These are phyloP conservation scores for Haemorhous mexicanus DNA, from an alignment of 2,113 vertebrate genomes.

Conservation along the genomic window DNA sequence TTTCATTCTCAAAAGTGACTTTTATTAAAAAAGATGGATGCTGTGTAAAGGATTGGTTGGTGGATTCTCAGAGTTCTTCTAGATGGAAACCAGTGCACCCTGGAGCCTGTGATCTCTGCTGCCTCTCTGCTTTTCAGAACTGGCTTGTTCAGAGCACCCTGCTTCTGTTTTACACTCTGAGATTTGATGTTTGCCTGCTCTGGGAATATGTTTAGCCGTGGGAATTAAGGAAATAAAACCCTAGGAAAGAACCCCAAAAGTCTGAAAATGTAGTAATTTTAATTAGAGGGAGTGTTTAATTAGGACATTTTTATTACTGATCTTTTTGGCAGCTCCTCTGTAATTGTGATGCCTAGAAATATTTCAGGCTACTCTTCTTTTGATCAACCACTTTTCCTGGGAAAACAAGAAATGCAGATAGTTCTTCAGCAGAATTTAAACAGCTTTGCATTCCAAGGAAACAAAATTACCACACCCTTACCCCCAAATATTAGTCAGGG, in stretches of 20 bases:
- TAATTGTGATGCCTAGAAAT: background rate
- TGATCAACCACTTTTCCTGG: background rate
- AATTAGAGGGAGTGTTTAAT: background rate
- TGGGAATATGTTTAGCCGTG: background rate
- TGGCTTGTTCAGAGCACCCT: background rate
- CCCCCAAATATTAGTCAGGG: background rate
- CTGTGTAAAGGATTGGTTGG: background rate
- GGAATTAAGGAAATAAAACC: background rate
- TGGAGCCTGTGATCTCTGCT: background rate
- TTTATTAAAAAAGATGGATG: fast-evolving
- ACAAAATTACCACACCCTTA: background rate
- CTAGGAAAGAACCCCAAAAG: fast-evolving
- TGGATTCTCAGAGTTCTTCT: background rate
- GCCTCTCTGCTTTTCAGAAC: background rate
- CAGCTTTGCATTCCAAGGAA: background rate
- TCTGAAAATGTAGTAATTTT: background rate
- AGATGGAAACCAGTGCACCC: background rate
- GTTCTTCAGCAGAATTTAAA: background rate
- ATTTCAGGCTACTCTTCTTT: background rate
- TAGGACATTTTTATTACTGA: background rate
- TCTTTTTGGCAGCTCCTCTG: background rate
- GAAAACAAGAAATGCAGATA: background rate
- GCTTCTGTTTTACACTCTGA: background rate
- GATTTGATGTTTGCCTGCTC: background rate
- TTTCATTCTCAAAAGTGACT: background rate